These are phyloP conservation scores for Smutsia temminckii DNA, from an alignment of 2,797 vertebrate genomes.

Conservation along the genomic window DNA sequence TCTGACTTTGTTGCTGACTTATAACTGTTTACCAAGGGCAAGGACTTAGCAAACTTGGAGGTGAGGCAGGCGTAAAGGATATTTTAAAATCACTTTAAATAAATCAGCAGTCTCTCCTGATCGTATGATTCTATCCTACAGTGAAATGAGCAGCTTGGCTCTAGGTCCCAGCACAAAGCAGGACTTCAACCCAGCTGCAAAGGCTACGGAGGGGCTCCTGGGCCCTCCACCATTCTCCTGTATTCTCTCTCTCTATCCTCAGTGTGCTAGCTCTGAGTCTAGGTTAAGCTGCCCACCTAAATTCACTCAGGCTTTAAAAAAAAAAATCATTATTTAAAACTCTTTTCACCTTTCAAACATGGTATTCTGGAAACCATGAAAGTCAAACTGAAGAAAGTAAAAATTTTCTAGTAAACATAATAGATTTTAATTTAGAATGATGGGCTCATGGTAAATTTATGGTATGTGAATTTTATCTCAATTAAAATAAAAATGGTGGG, in stretches of 20 bases:
- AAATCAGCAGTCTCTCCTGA: not conserved
- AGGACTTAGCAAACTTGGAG: not conserved
- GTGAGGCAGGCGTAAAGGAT: not conserved
- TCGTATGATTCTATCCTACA: not conserved
- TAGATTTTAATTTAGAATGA: not conserved
- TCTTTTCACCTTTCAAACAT: not conserved
- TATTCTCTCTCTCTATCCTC: not conserved
- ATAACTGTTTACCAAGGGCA: constrained; percentile 26
- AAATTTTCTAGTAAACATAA: not conserved
- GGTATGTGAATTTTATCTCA: not conserved
- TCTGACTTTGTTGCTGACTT: constrained; percentile 64
- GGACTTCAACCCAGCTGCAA: not conserved
- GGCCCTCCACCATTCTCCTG: not conserved
- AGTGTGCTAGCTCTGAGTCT: not conserved
- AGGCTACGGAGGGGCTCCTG: not conserved
- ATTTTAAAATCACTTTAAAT: constrained; percentile 21
- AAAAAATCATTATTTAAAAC: constrained; percentile 1
- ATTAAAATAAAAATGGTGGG: constrained; percentile 1
- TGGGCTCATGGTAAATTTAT: not conserved
- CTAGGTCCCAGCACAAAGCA: not conserved
- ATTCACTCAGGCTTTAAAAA: not conserved
- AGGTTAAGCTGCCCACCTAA: not conserved
- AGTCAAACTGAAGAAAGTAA: not conserved
- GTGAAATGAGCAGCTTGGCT: not conserved
- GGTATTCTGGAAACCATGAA: not conserved